Evolutionary conservation across 2,113 vertebrate species (phyloP), one percentile per base, ranked within the genome.

Genomic region (Leptobrachium leishanense): DNA sequence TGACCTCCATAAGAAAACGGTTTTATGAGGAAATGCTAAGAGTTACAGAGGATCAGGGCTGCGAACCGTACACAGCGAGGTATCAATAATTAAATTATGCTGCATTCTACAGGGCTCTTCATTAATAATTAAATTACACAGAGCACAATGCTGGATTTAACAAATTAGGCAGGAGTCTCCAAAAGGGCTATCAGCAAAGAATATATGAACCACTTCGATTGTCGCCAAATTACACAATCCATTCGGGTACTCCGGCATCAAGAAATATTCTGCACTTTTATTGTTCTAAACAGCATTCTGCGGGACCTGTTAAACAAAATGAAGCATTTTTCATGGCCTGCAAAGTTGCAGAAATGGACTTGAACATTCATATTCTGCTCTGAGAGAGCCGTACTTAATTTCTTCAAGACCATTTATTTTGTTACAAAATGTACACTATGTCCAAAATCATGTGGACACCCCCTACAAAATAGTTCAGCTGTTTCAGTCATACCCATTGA

Each of bases 91-190:
- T 68, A 15, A 57, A 74, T 59, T 79, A 46, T 9, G n/a, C 31
- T 4, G 62, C 43, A 5, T 55, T 67, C 41, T 67, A 70, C 70
- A n/a, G 46, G n/a, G 41, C n/a, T 65, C 54, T 65, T 79, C 43
- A 79, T 79, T 63, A 74, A 74, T 79, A 68, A 67, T 79, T 79
- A 67, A 73, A 79, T 79, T 55, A 73, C 63, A 15, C 43, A 68
- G 7, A 72, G 43, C 67, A 79, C 50, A 67, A 66, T 67, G 55
- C 43, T 74, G 59, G 11, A 67, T 39, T 50, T 39, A 31, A 41
- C 6, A 43, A 79, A 79, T 74, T 64, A 57, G 46, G 50, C 43
- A 73, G 65, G 55, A 57, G 55, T 8, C 41, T 20, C 70, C 31
- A 12, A 46, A 73, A 72, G 41, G n/a, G 46, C 70, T 55, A 66